Conservation (phyloP, 2,797 vertebrate genomes). For the Myotis daubentonii region DNA sequence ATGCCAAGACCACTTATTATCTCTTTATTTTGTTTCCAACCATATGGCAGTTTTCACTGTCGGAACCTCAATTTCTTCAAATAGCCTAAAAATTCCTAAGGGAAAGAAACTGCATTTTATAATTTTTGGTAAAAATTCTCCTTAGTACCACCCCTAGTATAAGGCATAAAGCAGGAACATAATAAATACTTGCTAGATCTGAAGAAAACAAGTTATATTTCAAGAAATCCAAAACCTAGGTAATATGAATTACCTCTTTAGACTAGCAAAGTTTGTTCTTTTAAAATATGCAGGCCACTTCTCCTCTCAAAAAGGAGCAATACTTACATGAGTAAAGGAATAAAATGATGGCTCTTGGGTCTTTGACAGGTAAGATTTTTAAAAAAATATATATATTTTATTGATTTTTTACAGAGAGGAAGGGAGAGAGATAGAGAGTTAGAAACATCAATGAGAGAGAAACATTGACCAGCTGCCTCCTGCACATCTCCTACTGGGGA, state of each 20-base stretch:
- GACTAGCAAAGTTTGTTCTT: background rate
- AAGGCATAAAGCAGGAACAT: background rate
- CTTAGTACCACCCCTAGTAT: background rate
- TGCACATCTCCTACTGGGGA: too few relatives aligned
- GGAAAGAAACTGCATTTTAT: background rate
- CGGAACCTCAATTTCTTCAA: background rate
- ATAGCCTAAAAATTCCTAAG: background rate
- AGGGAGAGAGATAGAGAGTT: too few relatives aligned
- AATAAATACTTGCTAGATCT: background rate
- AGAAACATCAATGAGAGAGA: too few relatives aligned
- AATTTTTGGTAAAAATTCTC: background rate
- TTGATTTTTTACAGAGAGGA: too few relatives aligned
- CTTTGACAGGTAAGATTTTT: background rate
- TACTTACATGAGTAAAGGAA: background rate
- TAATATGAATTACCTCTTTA: background rate
- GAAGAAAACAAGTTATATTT: constrained; percentile 1
- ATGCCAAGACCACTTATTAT: background rate
- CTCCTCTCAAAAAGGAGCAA: background rate
- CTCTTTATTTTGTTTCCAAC: background rate
- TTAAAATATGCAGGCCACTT: background rate
- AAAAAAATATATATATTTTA: too few relatives aligned
- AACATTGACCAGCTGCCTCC: too few relatives aligned
- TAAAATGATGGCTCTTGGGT: background rate
- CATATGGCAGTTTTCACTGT: background rate
- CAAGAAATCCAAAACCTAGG: background rate